Evolutionary conservation across 2,797 vertebrate genomes (phyloP), one percentile per base, ranked within the genome.

Genomic region (Melanotaenia trifasciata): DNA sequence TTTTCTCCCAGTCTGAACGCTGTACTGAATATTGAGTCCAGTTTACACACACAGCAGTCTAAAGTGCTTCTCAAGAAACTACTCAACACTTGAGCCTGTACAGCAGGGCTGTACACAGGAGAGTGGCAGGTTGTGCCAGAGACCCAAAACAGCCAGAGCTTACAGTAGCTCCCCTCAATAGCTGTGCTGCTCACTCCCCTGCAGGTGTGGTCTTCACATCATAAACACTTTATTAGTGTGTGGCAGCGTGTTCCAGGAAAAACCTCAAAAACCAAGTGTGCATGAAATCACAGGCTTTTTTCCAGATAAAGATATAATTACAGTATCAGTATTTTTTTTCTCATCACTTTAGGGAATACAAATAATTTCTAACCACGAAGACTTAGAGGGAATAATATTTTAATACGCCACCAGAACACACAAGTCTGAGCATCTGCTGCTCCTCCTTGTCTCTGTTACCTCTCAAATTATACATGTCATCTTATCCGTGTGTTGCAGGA

Each of bases 141-240:
- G 61, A 78, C 72, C 57, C 53, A 5, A 30, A n/a, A 58, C 67
- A 12, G 87, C 86, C 81, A 87, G 70, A 67, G 73, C 71, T 78
- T 67, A 90, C 83, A 85, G 81, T 36, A 67, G 68, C 61, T 58
- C 74, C 53, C 53, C 58, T 72, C 7, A 22, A 70, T 59, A 20
- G 22, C 78, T 62, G 75, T 43, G 63, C 74, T 16, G 51, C 68
- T 70, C 78, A 80, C 72, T 76, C 59, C 64, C 74, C 72, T 83
- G 79, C 87, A 90, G 83, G 87, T 87, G 89, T 90, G 91, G 90
- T 91, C 91, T 81, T 70, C 89, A 90, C 84, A 72, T 79, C 87
- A 84, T 90, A 88, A 92, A 90, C 89, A 90, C 87, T 79, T 84
- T 81, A 84, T 81, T 84, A 87, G 87, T 76, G 78, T 81, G 80